A percentile compares a stretch with the other conserved stretches of the same genome.
Conservation (phyloP, 2,888 invertebrate species). For the Axea sp. region DNA sequence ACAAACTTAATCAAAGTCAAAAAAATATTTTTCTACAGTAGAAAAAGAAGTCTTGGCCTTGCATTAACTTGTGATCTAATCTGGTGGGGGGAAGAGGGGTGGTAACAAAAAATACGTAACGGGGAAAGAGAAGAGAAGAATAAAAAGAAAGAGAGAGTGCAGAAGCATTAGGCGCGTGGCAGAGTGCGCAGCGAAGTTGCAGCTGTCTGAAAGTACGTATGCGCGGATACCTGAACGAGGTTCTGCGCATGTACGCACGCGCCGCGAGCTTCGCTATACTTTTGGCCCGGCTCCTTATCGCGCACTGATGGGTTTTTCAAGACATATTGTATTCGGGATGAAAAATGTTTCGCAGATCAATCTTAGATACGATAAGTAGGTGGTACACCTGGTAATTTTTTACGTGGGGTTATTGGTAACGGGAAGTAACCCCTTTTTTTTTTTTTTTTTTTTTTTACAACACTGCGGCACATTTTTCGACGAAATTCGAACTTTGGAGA, state of each 20-base stretch:
- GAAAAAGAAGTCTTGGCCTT: no score
- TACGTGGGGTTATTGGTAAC: conserved; percentile 26
- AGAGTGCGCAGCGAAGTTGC: conserved; percentile 69
- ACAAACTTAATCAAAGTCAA: no score
- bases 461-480: no score
- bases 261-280: conserved; percentile 49
- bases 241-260: conserved; percentile 60
- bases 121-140: conserved; percentile 12
- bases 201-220: conserved; percentile 70
- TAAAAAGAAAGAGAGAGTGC: background rate
- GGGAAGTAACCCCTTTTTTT: no score
- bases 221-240: conserved; percentile 31
- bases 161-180: conserved; percentile 73
- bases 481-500: no score
- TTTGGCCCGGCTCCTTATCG: conserved; percentile 40
- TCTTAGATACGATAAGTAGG: conserved; percentile 21
- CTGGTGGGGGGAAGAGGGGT: conserved; percentile 50
- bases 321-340: conserved; percentile 49
- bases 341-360: conserved; percentile 36
- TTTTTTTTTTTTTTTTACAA: no score
- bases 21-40: no score
- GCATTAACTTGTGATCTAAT: background rate
- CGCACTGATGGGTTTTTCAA: conserved; percentile 55
- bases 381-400: conserved; percentile 35
- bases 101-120: conserved; percentile 33